Evolutionary conservation across 2,113 vertebrate species (phyloP).

Genomic region (Notothenia rossii): DNA sequence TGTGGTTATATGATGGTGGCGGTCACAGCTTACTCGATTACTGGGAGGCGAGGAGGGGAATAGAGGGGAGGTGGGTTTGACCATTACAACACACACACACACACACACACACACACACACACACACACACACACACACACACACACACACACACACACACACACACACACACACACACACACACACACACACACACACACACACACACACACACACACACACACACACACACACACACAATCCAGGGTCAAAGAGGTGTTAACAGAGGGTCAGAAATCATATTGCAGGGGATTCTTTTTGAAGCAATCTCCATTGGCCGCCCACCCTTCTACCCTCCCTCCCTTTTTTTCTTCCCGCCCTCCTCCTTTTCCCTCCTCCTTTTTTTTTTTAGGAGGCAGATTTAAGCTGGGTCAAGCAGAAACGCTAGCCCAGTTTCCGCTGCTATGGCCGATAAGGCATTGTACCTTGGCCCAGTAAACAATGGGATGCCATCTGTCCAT

Average conservation of each 20-base stretch:
- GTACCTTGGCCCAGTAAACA: constrained; percentile 86
- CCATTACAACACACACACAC: constrained; percentile 31
- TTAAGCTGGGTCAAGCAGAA: constrained; percentile 84
- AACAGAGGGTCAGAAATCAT: constrained; percentile 59
- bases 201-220: constrained; percentile 47
- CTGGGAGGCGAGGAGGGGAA: constrained; percentile 70
- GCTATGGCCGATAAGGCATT: constrained; percentile 84
- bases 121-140: constrained; percentile 35
- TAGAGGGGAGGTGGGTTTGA: constrained; percentile 47
- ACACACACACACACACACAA: constrained; percentile 46
- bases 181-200: constrained; percentile 22
- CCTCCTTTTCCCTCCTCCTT: constrained; percentile 57
- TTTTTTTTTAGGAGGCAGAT: constrained; percentile 76
- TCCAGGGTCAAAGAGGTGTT: constrained; percentile 67
- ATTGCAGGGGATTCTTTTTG: constrained; percentile 15
- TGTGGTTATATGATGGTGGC: constrained; percentile 62
- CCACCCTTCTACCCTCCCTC: constrained; percentile 26
- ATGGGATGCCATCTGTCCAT: constrained; percentile 85
- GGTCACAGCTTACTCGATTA: constrained; percentile 82
- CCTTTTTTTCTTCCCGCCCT: constrained; percentile 39
- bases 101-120: constrained; percentile 16
- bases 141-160: constrained; percentile 53
- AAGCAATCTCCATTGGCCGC: constrained; percentile 54
- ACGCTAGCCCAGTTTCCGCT: constrained; percentile 82
- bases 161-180: constrained; percentile 27